Evolutionary conservation across 2,797 vertebrate genomes (phyloP).

Genomic region (Enteromius unitaeniatus): DNA sequence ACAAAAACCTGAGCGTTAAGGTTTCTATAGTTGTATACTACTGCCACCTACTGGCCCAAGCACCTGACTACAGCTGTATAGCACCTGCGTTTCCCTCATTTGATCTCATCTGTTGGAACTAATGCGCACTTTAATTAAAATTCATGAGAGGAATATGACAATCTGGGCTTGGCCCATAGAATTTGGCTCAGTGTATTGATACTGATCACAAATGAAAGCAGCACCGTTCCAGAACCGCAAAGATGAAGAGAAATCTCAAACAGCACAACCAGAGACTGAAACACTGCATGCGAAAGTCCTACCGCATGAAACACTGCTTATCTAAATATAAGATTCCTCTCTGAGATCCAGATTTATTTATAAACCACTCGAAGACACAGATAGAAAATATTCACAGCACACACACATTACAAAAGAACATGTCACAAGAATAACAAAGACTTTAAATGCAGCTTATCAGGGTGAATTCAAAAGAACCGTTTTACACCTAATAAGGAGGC

Average conservation of each 20-base stretch:
- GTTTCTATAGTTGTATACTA: slow-evolving; percentile 8
- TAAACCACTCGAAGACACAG: slow-evolving; percentile 41
- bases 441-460: neutral
- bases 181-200: slow-evolving; percentile 29
- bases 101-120: slow-evolving; percentile 32
- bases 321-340: neutral
- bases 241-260: slow-evolving; percentile 42
- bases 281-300: slow-evolving; percentile 1
- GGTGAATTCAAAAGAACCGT: slow-evolving; percentile 24
- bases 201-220: slow-evolving; percentile 53
- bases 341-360: slow-evolving; percentile 45
- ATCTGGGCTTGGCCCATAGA: slow-evolving; percentile 34
- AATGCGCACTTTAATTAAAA: slow-evolving; percentile 38
- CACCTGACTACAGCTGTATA: slow-evolving; percentile 16
- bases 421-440: neutral
- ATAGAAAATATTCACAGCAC: slow-evolving; percentile 47
- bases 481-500: slow-evolving; percentile 14
- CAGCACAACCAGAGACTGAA: slow-evolving; percentile 35
- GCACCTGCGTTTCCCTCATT: slow-evolving; percentile 13
- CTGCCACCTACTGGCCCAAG: slow-evolving; percentile 49
- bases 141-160: slow-evolving; percentile 22
- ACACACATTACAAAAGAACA: slow-evolving; percentile 29
- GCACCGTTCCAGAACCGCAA: neutral
- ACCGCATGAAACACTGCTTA: neutral
- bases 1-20: neutral